These are phyloP conservation scores for Lophotriccus pileatus DNA, from an alignment of 2,797 vertebrate species.

Conservation along the genomic window DNA sequence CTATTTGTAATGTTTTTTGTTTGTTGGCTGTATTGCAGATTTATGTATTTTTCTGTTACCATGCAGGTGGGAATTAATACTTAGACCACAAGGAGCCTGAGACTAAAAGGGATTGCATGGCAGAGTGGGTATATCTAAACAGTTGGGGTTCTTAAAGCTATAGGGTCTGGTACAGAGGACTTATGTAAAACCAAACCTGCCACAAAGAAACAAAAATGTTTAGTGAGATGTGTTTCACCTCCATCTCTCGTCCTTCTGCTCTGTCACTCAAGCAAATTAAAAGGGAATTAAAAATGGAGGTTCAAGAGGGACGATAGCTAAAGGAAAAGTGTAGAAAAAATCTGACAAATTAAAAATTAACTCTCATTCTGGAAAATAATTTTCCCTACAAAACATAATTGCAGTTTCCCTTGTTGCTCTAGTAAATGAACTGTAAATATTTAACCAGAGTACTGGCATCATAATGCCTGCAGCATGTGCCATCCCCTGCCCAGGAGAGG, in stretches of 20 bases:
- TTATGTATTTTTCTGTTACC: background rate
- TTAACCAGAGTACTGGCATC: conserved; percentile 20
- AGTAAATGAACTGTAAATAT: conserved; percentile 69
- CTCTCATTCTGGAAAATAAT: background rate
- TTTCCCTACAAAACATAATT: background rate
- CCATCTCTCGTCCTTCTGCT: background rate
- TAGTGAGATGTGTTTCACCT: background rate
- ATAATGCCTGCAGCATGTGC: background rate
- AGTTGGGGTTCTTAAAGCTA: background rate
- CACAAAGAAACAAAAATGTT: background rate
- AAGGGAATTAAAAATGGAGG: background rate
- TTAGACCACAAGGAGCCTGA: background rate
- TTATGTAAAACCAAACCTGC: background rate
- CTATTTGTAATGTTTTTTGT: conserved; percentile 4
- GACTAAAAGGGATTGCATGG: background rate
- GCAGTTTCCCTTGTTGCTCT: conserved; percentile 8
- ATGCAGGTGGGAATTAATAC: background rate
- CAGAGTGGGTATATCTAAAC: background rate
- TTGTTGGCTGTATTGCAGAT: background rate
- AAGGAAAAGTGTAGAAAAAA: background rate
- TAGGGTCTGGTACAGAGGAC: background rate
- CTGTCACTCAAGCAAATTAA: background rate
- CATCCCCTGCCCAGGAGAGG: background rate
- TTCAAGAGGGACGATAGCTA: background rate
- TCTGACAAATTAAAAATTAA: conserved; percentile 14